phyloP scores from a whole-genome alignment of 2,888 invertebrate species.

The Carabus problematicus region DNA sequence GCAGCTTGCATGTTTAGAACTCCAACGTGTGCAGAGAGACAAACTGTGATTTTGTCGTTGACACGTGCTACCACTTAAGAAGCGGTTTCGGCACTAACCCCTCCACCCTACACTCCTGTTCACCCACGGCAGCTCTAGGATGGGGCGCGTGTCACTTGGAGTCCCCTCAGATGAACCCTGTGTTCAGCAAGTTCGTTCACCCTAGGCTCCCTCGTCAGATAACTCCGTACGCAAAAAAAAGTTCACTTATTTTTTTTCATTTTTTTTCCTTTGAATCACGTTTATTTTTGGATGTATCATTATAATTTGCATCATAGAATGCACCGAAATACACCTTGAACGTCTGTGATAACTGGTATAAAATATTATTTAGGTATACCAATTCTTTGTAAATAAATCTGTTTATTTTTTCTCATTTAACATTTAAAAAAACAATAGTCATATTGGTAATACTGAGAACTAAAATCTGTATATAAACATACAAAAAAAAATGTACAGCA shows the following conservation, averaged over 20 bases:
- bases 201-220: neutral
- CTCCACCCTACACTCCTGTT: neutral
- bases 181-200: constrained; percentile 2
- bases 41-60: constrained; percentile 38
- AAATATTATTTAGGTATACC: too few species aligned
- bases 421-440: too few species aligned
- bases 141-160: constrained; percentile 18
- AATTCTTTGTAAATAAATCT: too few species aligned
- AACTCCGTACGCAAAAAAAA: constrained; percentile 3
- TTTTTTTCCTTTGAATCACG: constrained; percentile 3
- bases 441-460: too few species aligned
- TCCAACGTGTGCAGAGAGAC: neutral
- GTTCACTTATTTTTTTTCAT: neutral
- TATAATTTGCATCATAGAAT: too few species aligned
- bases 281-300: constrained; percentile 4
- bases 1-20: too few species aligned
- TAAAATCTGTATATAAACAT: too few species aligned
- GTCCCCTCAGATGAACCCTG: constrained; percentile 10
- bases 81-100: constrained; percentile 18
- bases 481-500: neutral
- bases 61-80: constrained; percentile 41
- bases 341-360: too few species aligned
- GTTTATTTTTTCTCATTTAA: too few species aligned
- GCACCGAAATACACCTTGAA: too few species aligned
- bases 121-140: neutral